Conservation (phyloP, 2,888 invertebrate genomes). For the Drosophila lutescens region DNA sequence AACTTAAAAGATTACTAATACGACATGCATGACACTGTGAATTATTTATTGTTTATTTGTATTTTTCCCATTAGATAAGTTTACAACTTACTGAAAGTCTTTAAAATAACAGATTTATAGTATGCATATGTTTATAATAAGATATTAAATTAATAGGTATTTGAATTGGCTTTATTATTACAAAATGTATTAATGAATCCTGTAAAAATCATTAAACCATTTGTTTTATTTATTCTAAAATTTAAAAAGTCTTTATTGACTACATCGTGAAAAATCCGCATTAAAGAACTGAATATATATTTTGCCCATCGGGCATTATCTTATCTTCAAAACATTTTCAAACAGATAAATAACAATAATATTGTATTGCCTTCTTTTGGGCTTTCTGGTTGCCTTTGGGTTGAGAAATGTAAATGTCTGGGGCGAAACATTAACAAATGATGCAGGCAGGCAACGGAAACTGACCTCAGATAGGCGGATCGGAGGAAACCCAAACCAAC, state of each 20-base stretch:
- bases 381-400: constrained; percentile 6
- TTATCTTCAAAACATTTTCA: constrained; percentile 20
- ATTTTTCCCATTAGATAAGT: no score
- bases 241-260: not conserved
- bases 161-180: no score
- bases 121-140: no score
- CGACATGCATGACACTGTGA: no score
- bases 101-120: no score
- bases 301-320: constrained; percentile 3
- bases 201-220: no score
- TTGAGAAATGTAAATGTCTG: constrained; percentile 21
- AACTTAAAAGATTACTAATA: no score
- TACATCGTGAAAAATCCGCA: not conserved
- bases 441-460: constrained; percentile 24
- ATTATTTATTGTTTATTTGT: no score
- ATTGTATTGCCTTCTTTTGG: constrained; percentile 17
- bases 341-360: constrained; percentile 12
- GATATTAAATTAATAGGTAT: no score
- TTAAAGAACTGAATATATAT: not conserved
- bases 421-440: constrained; percentile 50
- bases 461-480: constrained; percentile 24
- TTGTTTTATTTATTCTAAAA: not conserved
- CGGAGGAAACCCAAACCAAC: constrained; percentile 29
- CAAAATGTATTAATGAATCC: no score
- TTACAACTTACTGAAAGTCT: no score